A percentile compares a stretch with the other conserved stretches of the same genome.
These are phyloP conservation scores for Pogonocichla stellata DNA, from an alignment of 2,113 vertebrate species.

Conservation along the genomic window DNA sequence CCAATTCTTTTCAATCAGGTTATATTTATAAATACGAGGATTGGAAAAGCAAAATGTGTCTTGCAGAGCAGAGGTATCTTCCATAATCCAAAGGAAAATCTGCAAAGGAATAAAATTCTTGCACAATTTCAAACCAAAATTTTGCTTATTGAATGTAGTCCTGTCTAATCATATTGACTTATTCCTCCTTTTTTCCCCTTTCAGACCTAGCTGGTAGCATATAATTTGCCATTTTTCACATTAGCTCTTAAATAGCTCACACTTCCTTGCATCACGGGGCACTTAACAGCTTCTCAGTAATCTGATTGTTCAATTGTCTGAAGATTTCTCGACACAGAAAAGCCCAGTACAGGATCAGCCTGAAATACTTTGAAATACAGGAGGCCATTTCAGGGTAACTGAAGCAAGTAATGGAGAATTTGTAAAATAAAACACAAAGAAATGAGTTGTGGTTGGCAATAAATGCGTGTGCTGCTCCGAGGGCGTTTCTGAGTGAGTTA, in stretches of 20 bases:
- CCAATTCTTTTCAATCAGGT: background rate
- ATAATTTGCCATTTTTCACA: constrained; percentile 4
- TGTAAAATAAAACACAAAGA: constrained; percentile 29
- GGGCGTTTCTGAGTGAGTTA: constrained; percentile 24
- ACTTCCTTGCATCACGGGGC: background rate
- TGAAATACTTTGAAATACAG: constrained; percentile 6
- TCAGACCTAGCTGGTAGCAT: background rate
- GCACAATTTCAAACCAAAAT: background rate
- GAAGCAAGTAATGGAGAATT: constrained; percentile 50
- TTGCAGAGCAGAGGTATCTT: background rate
- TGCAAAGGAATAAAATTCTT: background rate
- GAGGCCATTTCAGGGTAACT: background rate
- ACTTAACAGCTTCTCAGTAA: constrained; percentile 23
- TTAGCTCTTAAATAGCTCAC: constrained; percentile 17
- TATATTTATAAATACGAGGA: background rate
- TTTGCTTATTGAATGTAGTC: background rate
- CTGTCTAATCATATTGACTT: constrained; percentile 14
- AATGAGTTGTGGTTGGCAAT: background rate
- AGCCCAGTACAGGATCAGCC: background rate
- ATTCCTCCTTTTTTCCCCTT: background rate
- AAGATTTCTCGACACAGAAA: background rate
- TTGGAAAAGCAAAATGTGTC: background rate
- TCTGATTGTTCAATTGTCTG: constrained; percentile 54
- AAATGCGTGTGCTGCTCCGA: background rate
- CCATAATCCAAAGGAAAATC: background rate